These are phyloP conservation scores for Cyanoderma ruficeps DNA, from an alignment of 2,113 vertebrate species.

Conservation along the genomic window DNA sequence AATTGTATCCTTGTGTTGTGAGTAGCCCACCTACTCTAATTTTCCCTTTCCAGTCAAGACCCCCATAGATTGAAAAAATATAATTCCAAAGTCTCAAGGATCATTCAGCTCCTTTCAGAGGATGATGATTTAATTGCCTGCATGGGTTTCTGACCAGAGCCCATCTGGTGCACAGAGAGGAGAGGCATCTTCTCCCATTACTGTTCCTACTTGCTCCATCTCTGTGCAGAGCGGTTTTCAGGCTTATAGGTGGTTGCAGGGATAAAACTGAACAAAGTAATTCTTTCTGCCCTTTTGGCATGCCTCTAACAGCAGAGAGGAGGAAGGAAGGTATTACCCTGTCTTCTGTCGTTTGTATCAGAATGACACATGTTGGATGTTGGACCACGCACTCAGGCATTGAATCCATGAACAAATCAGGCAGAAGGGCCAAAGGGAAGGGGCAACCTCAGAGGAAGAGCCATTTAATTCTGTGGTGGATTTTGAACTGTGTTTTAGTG, in stretches of 20 bases:
- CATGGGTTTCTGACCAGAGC: background rate
- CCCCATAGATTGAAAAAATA: background rate
- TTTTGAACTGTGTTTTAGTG: background rate
- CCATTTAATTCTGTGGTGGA: background rate
- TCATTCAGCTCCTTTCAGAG: background rate
- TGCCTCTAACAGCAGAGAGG: background rate
- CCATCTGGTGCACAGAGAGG: background rate
- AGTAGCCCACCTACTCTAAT: background rate
- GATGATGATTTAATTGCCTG: background rate
- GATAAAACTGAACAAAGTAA: background rate
- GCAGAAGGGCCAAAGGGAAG: background rate
- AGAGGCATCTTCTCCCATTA: background rate
- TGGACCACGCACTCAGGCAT: background rate
- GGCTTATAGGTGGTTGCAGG: background rate
- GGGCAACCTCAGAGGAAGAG: background rate
- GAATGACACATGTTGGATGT: background rate
- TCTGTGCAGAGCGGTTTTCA: background rate
- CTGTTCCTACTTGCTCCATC: background rate
- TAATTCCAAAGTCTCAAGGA: background rate
- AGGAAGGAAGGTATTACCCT: background rate
- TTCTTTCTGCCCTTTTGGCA: background rate
- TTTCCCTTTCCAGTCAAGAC: background rate
- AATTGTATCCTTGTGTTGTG: background rate
- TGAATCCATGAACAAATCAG: background rate
- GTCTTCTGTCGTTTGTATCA: background rate